Conservation (phyloP, 2,113 vertebrate species). For the Laticauda laticaudata region DNA sequence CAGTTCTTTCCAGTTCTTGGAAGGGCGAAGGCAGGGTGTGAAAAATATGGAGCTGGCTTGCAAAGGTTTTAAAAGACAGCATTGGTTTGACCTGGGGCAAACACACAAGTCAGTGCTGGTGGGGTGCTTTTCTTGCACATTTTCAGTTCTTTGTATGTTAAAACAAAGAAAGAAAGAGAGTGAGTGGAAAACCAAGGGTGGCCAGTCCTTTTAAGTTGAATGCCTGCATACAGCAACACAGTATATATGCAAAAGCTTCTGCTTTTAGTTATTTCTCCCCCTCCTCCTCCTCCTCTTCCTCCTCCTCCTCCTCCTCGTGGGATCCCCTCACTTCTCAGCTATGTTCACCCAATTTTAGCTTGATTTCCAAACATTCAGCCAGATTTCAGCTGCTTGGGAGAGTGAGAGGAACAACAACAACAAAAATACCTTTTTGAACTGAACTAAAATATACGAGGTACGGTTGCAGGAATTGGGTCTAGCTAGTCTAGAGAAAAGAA, state of each 20-base stretch:
- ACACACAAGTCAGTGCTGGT: too few species aligned
- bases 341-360: background rate
- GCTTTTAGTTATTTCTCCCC: background rate
- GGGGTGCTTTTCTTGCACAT: background rate
- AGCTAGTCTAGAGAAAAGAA: too few species aligned
- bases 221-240: background rate
- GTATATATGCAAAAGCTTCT: background rate
- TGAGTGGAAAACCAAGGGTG: background rate
- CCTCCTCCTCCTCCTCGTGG: too few species aligned
- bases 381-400: background rate
- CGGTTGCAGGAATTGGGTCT: too few species aligned
- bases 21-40: background rate
- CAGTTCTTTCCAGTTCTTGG: background rate
- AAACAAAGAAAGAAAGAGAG: too few species aligned
- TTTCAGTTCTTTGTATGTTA: background rate
- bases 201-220: background rate
- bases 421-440: too few species aligned
- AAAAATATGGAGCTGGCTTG: background rate
- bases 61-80: background rate
- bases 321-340: background rate
- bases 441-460: too few species aligned
- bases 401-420: background rate
- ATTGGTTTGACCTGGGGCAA: too few species aligned
- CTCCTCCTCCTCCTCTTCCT: too few species aligned
- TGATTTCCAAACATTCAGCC: background rate